Evolutionary conservation across 2,113 vertebrate genomes (phyloP), one percentile per base, ranked within the genome.

Genomic region (Cyrtonyx montezumae): DNA sequence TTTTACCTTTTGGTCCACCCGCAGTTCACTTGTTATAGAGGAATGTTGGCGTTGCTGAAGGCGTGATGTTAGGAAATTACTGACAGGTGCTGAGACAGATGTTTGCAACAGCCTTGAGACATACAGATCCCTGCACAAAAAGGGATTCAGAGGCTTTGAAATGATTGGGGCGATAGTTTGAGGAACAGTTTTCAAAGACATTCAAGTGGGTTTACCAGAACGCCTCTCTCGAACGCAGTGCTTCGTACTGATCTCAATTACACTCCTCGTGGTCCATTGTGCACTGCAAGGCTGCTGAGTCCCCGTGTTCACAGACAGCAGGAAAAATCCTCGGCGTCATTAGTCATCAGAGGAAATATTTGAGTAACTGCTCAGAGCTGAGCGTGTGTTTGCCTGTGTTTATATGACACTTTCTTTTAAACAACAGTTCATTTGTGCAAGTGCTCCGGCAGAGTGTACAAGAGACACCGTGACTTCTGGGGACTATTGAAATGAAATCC

Each of bases 341-440:
- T 89, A 93, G 76, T 95, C 94, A 92, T 61, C 46, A 22, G 76
- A 42, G 74, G 82, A 93, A 93, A 88, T 89, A 61, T 90, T 94
- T 96, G 89, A 13, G 6, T 58, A 85, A 85, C 46, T 25, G 63
- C 87, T 88, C 61, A 8, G 81, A 59, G 7, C 46, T 16, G 71
- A 87, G 94, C 95, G 49, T 94, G 89, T 93, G 53, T 66, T 65
- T 90, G 79, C 95, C 87, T 95, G 94, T 58, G 66, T 22, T 53
- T 84, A 76, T 17, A 66, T 32, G 90, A 23, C 0, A 16, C 85
- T 95, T 88, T 75, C 90, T 56, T 75, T 89, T 6, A 68, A 83
- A 68, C 87, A 92, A 18, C 11, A 62, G 56, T 11, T 81, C 30
- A 0, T 85, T 83, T 80, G 84, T 87, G 75, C 56, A 11, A 65